Percentiles rank a stretch among this genome's conserved stretches.
phyloP scores from a whole-genome alignment of 2,113 vertebrate genomes.

The Mormyrus iriodes region DNA sequence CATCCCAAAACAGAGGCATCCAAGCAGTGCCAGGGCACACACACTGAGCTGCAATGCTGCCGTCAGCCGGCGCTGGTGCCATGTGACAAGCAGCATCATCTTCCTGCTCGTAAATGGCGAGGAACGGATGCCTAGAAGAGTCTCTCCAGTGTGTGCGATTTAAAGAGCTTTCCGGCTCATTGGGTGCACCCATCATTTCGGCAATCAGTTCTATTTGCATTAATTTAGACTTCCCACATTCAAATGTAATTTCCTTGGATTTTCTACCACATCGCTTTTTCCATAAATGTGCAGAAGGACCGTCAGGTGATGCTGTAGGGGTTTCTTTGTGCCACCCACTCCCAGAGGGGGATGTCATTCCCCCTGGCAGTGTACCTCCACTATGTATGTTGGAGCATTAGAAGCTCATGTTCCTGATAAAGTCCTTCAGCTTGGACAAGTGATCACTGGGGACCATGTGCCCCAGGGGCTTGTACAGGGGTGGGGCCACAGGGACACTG shows the following conservation, averaged over 20 bases:
- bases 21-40: background rate
- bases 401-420: background rate
- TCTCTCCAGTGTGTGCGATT: conserved; percentile 2
- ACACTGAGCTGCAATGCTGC: background rate
- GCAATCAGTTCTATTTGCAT: conserved; percentile 18
- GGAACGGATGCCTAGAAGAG: background rate
- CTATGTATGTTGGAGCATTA: background rate
- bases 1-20: background rate
- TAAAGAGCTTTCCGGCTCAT: conserved; percentile 8
- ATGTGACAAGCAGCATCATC: background rate
- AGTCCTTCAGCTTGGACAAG: background rate
- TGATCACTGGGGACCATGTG: background rate
- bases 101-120: background rate
- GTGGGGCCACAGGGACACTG: background rate
- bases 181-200: background rate
- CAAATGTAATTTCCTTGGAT: conserved; percentile 4
- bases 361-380: background rate
- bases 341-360: background rate
- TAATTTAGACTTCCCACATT: conserved; percentile 15
- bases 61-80: background rate
- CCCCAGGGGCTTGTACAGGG: background rate
- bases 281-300: background rate
- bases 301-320: conserved; percentile 1
- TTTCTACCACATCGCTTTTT: background rate
- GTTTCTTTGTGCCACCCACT: background rate